Percentiles rank a stretch among this genome's conserved stretches.
These are phyloP conservation scores for Urocolius indicus DNA, from an alignment of 2,113 vertebrate genomes.

Conservation along the genomic window DNA sequence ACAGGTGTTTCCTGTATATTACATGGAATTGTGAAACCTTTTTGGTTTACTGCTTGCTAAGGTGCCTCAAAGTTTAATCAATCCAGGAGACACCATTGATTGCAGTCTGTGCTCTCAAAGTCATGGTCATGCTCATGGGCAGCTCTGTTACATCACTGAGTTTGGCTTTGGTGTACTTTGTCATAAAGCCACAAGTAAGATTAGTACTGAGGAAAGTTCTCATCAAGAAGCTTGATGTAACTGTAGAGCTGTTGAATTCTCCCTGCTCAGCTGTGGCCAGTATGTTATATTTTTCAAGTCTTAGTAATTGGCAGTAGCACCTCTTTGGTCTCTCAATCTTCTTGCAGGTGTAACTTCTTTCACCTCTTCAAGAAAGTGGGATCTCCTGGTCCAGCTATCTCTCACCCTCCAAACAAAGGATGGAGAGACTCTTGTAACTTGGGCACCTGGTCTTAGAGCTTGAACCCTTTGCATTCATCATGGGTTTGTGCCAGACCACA, in stretches of 20 bases:
- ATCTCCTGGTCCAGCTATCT: not conserved
- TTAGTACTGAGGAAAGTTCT: not conserved
- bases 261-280: accelerated
- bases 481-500: not conserved
- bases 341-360: not conserved
- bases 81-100: not conserved
- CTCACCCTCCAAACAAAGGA: not conserved
- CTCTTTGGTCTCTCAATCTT: not conserved
- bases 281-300: not conserved
- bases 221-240: not conserved
- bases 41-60: not conserved
- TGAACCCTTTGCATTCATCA: not conserved
- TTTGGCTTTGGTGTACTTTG: not conserved
- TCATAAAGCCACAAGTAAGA: not conserved
- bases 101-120: not conserved
- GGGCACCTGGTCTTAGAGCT: not conserved
- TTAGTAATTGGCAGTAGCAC: not conserved
- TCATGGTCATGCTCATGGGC: not conserved
- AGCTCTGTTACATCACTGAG: not conserved
- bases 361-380: not conserved
- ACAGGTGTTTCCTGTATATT: not conserved
- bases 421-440: not conserved
- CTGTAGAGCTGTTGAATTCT: not conserved
- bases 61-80: not conserved
- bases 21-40: not conserved